Evolutionary conservation across 2,888 invertebrate genomes (phyloP).

Genomic region (Parnassius mnemosyne): DNA sequence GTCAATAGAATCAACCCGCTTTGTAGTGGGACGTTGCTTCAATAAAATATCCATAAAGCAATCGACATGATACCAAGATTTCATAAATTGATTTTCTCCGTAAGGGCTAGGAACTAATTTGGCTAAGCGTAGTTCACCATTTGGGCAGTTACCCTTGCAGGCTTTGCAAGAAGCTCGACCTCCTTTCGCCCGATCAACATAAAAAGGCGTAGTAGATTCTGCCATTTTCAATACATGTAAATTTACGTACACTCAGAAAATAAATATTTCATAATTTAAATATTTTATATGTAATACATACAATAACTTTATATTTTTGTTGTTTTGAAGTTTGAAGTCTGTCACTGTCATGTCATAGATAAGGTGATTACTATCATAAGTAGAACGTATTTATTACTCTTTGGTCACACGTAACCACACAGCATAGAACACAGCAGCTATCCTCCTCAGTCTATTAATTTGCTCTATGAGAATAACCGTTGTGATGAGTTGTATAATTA

Average conservation of each 20-base stretch:
- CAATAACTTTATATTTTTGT: neutral
- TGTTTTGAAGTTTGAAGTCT: neutral
- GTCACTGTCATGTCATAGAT: constrained; percentile 5
- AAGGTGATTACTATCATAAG: neutral
- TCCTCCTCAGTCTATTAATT: too few relatives aligned
- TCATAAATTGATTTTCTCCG: constrained; percentile 86
- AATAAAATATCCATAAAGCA: constrained; percentile 90
- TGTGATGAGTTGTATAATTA: neutral
- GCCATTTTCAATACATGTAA: constrained; percentile 44
- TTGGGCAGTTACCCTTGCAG: constrained; percentile 89
- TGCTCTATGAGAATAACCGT: too few relatives aligned
- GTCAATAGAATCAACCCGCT: constrained; percentile 87
- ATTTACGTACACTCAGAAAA: constrained; percentile 16
- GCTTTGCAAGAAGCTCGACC: constrained; percentile 92
- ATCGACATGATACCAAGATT: constrained; percentile 89
- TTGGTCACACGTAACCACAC: too few relatives aligned
- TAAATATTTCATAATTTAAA: too few relatives aligned
- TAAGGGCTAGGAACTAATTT: constrained; percentile 90
- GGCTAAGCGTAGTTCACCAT: constrained; percentile 87
- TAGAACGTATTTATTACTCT: neutral
- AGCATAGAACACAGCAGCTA: too few relatives aligned
- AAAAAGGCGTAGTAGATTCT: constrained; percentile 73
- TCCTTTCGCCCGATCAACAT: constrained; percentile 89
- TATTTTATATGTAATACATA: too few relatives aligned
- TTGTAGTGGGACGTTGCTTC: constrained; percentile 89